Evolutionary conservation across 1,140 invertebrate genomes (phyloP), one percentile per base, ranked within the genome.

Genomic region (Daktulosphaira vitifoliae): DNA sequence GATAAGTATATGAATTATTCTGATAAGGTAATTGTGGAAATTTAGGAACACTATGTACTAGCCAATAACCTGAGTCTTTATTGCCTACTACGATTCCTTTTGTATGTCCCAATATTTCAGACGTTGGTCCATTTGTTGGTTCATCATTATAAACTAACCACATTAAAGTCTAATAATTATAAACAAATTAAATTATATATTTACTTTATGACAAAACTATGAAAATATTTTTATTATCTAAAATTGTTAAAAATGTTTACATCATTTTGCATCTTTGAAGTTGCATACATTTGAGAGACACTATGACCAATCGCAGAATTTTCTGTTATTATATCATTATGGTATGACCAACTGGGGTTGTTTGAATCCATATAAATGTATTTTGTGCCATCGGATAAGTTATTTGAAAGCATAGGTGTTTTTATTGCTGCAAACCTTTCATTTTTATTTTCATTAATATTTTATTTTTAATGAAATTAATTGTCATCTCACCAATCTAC

Each of bases 41-140:
- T 69, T 83, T 80, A 0, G 93, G 93, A 11, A 93, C 88, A 54
- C 92, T 96, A 74, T 96, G 93, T 16, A 95, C 81, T 44, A 96
- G 71, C 92, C 92, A 96, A 70, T 94, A 82, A 3, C 91, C 91
- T 29, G 80, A 78, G 6, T 78, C 74, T 15, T 80, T 76, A 69
- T 90, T 82, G n/a, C 84, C 83, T 7, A 86, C 78, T 15, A 96
- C 73, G 1, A 87, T 82, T 2, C 93, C 92, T 78, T 95, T 96
- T 0, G 89, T 83, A 70, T 94, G 91, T 0, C 90, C 92, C 13
- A 68, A 64, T 0, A 37, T 56, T 5, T 44, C 25, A 9, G 23
- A 72, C 72, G 71, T 72, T 72, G 69, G 73, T 38, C 69, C 73
- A 51, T 82, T 79, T 18, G 89, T 87, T 11, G 83, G 81, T 73